Percentiles rank a stretch among this genome's conserved stretches.
phyloP scores from a whole-genome alignment of 2,888 invertebrate species.

The Blomia tropicalis region DNA sequence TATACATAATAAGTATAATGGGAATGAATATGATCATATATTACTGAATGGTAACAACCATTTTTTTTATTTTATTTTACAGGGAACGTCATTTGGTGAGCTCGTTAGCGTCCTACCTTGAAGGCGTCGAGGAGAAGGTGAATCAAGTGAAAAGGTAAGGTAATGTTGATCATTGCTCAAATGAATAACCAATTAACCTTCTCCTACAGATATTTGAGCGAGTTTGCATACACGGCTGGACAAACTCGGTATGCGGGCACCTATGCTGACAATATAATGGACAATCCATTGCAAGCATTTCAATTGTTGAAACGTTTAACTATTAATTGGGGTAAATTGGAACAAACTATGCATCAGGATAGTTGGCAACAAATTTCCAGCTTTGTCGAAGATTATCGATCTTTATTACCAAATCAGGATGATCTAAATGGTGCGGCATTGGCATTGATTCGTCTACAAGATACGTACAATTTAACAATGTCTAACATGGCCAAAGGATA shows the following conservation, averaged over 20 bases:
- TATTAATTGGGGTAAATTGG: slow-evolving; percentile 34
- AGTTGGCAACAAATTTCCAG: slow-evolving; percentile 29
- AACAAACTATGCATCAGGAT: slow-evolving; percentile 31
- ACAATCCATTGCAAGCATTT: slow-evolving; percentile 35
- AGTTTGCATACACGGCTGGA: slow-evolving; percentile 26
- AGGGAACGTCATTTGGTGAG: slow-evolving; percentile 33
- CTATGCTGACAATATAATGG: slow-evolving; percentile 31
- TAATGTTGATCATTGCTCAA: neutral
- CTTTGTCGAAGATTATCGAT: slow-evolving; percentile 28
- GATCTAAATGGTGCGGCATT: slow-evolving; percentile 88
- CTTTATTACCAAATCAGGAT: slow-evolving; percentile 41
- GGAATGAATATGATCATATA: neutral
- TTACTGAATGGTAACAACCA: neutral
- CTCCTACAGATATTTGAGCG: slow-evolving; percentile 26
- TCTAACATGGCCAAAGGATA: slow-evolving; percentile 68
- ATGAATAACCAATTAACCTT: neutral
- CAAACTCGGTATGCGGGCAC: slow-evolving; percentile 20
- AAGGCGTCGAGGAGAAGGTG: slow-evolving; percentile 32
- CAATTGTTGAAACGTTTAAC: slow-evolving; percentile 34
- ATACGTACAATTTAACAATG: slow-evolving; percentile 78
- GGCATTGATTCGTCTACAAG: slow-evolving; percentile 80
- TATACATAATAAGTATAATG: neutral
- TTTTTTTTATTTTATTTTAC: neutral
- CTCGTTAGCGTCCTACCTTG: slow-evolving; percentile 33
- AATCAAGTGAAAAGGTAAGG: slow-evolving; percentile 32